Evolutionary conservation across 2,797 vertebrate genomes (phyloP).

Genomic region (Gila robusta): DNA sequence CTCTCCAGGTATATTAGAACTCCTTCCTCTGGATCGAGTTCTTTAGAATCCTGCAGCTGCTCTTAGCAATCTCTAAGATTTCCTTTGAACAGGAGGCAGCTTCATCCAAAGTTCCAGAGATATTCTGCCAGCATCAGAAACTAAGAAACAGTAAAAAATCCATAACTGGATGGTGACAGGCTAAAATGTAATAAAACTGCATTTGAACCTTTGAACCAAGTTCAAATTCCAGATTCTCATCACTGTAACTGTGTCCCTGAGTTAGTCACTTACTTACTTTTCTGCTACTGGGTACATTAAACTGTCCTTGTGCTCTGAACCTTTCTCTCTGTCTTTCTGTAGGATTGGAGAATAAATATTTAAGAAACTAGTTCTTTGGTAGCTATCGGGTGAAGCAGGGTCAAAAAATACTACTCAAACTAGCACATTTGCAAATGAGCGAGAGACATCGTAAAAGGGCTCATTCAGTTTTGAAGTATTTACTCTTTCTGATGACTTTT

Average conservation of each 20-base stretch:
- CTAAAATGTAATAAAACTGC: neutral
- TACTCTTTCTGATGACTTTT: slow-evolving; percentile 41
- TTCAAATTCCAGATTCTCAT: neutral
- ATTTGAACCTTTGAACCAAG: neutral
- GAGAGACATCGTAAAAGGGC: neutral
- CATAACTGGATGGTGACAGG: neutral
- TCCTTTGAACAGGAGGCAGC: neutral
- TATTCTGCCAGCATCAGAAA: slow-evolving; percentile 23
- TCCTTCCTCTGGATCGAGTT: neutral
- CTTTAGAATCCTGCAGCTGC: neutral
- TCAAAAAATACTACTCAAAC: slow-evolving; percentile 1
- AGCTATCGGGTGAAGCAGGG: neutral
- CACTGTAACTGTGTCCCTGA: neutral
- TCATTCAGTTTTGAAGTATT: slow-evolving; percentile 33
- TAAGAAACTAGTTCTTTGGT: neutral
- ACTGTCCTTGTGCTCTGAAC: slow-evolving; percentile 13
- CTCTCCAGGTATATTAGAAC: neutral
- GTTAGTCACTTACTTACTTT: neutral
- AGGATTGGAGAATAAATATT: neutral
- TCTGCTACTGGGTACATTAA: neutral
- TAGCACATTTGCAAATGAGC: neutral
- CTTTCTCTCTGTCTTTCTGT: neutral
- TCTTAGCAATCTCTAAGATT: neutral
- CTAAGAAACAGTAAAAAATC: neutral
- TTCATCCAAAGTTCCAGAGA: slow-evolving; percentile 7